Percentiles rank a stretch among this genome's conserved stretches.
phyloP scores from a whole-genome alignment of 2,797 vertebrate genomes.

The Podarcis lilfordi region DNA sequence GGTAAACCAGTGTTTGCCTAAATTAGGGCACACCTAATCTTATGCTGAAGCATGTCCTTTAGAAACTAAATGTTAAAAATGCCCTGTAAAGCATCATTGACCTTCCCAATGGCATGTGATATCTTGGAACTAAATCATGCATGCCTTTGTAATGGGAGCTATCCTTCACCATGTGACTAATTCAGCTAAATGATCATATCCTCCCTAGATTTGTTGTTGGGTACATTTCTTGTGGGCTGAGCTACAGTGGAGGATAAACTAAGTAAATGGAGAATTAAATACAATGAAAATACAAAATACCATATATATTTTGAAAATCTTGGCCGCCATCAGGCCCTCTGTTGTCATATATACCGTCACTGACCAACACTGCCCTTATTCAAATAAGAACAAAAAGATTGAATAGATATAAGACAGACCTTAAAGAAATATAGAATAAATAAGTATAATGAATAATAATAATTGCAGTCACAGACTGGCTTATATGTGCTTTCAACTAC shows the following conservation, averaged over 20 bases:
- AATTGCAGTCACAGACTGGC: no score
- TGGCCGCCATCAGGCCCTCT: not conserved
- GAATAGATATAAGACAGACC: not conserved
- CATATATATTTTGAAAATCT: not conserved
- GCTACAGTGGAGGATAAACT: not conserved
- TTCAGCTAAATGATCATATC: not conserved
- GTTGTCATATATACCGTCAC: not conserved
- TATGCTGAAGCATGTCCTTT: slow-evolving; percentile 37
- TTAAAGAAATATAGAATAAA: not conserved
- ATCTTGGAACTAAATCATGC: not conserved
- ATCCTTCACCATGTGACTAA: not conserved
- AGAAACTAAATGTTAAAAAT: slow-evolving; percentile 46
- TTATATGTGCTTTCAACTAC: no score
- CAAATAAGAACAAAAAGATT: not conserved
- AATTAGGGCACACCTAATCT: not conserved
- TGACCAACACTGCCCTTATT: not conserved
- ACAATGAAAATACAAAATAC: not conserved
- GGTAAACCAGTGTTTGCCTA: not conserved
- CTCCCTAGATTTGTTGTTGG: not conserved
- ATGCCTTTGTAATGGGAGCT: not conserved
- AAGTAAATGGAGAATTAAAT: not conserved
- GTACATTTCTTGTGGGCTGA: not conserved
- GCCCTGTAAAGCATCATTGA: slow-evolving; percentile 20
- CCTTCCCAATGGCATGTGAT: slow-evolving; percentile 30
- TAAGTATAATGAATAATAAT: not conserved